Base-by-base conservation (phyloP, 1,140 invertebrate genomes). In the Philotrypesis tridentata region DNA sequence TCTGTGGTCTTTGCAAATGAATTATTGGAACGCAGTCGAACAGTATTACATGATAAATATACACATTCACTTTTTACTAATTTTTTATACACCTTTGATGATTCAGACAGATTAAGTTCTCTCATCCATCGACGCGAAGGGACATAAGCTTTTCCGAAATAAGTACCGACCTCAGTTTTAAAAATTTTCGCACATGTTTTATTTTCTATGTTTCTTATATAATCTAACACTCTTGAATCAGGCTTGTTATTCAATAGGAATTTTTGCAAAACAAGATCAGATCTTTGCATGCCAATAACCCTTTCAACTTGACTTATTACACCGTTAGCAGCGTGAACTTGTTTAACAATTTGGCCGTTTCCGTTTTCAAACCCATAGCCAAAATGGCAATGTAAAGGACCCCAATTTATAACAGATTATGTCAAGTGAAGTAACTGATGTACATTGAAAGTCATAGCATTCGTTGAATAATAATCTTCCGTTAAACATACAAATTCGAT, bases 321-420 rank as follows among this genome's bases (percentile, higher is more conserved):
- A 17, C 70, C 79, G 43, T 80, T 74, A 21, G 79, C 79, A 14
- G 79, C 55, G 2, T 80, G n/a, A 11, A 80, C 37, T 11, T 6
- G 40, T 65, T 29, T 73, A 27, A 80, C 31, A 1, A 74, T 31
- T 80, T 33, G 27, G 73, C 65, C n/a, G n/a, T n/a, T n/a, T n/a
- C n/a, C n/a, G n/a, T n/a, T n/a, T n/a, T n/a, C n/a, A n/a, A n/a
- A n/a, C 11, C 29, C 40, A 17, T 73, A 80, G 0, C 68, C 79
- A 2, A 21, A 55, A 31, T 80, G 78, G 5, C 27, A 25, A 43
- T 25, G 72, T 11, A 80, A 63, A 14, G 78, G 31, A 17, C 55
- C 78, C 78, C 78, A 80, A 63, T 80, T 37, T 2, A 37, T 17
- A 55, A 80, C 68, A 68, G 67, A 72, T 80, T 72, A n/a, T 4